phyloP scores from a whole-genome alignment of 2,113 vertebrate species.

The Salminus brasiliensis region DNA sequence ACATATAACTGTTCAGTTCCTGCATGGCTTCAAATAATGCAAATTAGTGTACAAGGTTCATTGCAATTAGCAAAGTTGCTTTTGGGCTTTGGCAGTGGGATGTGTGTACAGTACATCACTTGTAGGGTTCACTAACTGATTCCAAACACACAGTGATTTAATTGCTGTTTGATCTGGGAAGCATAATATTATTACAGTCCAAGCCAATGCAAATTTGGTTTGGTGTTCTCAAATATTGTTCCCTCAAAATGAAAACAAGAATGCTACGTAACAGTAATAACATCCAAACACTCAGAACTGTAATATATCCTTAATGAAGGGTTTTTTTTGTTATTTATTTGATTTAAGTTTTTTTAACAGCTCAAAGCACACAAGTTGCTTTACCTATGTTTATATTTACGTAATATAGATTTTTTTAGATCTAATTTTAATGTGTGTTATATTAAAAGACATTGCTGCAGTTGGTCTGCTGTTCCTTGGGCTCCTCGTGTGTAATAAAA shows the following conservation, averaged over 20 bases:
- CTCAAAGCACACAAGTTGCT: too few relatives aligned
- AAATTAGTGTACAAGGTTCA: neutral
- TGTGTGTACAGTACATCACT: neutral
- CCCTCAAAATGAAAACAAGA: constrained; percentile 10
- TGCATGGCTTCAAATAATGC: neutral
- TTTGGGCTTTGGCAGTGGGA: neutral
- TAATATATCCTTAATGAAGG: neutral
- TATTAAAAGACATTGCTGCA: neutral
- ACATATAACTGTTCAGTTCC: neutral
- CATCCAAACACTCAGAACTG: neutral
- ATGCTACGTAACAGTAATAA: neutral
- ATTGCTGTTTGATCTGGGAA: constrained; percentile 14
- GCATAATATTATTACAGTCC: neutral
- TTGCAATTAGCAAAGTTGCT: neutral
- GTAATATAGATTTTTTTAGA: neutral
- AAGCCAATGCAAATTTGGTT: neutral
- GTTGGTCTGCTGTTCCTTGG: neutral
- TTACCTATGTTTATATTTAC: neutral
- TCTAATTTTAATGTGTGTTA: neutral
- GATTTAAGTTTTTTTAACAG: neutral
- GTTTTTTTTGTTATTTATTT: neutral
- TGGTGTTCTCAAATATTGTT: constrained; percentile 25
- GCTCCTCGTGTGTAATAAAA: neutral
- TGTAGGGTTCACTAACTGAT: neutral
- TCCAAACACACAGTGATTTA: constrained; percentile 19